phyloP scores from a whole-genome alignment of 2,113 vertebrate genomes.

The Toxotes chatareus region DNA sequence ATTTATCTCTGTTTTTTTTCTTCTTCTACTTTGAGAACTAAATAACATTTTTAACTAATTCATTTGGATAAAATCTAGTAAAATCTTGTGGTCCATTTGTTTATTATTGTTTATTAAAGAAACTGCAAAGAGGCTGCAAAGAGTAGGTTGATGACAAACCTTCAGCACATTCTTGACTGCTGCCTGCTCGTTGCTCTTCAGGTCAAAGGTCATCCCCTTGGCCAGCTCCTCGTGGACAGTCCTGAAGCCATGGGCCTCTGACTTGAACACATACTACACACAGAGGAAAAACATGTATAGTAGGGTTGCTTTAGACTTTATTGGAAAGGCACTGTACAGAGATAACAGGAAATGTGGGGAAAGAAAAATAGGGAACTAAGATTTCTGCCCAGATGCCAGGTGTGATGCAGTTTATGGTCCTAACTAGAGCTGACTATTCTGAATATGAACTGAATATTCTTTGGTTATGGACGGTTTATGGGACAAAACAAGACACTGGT shows the following conservation, averaged over 20 bases:
- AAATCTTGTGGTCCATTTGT: background rate
- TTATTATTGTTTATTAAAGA: background rate
- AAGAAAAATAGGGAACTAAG: too few relatives aligned
- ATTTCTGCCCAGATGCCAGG: too few relatives aligned
- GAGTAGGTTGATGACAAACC: constrained; percentile 78
- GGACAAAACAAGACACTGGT: background rate
- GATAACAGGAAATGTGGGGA: too few relatives aligned
- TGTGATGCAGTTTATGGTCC: background rate
- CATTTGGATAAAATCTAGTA: background rate
- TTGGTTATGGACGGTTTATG: background rate
- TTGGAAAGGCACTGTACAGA: too few relatives aligned
- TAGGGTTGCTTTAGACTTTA: background rate
- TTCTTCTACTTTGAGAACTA: background rate
- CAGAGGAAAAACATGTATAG: background rate
- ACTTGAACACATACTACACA: constrained; percentile 93
- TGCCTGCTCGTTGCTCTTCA: constrained; percentile 92
- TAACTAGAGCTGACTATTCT: background rate
- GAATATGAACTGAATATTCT: background rate
- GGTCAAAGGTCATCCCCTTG: constrained; percentile 91
- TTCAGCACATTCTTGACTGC: constrained; percentile 92
- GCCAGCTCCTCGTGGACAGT: constrained; percentile 94
- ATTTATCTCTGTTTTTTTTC: background rate
- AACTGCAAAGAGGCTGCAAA: background rate
- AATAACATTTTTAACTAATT: background rate
- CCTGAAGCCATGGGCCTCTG: constrained; percentile 89